A percentile compares a stretch with the other conserved stretches of the same genome.
These are phyloP conservation scores for Agonopterix heracliana DNA, from an alignment of 2,888 invertebrate species.

Conservation along the genomic window DNA sequence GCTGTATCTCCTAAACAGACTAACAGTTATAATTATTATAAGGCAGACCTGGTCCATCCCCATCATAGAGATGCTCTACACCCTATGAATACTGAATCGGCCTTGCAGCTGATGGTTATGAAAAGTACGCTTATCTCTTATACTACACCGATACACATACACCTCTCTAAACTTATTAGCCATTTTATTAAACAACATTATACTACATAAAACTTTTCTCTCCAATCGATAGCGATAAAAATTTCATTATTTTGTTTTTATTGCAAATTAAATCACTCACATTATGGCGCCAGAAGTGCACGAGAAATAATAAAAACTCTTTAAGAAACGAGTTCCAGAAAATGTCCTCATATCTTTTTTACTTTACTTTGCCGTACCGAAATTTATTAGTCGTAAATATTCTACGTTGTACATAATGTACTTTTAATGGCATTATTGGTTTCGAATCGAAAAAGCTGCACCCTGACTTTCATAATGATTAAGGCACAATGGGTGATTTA, in stretches of 20 bases:
- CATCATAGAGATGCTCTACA: no score
- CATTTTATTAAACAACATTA: no score
- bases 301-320: conserved; percentile 44
- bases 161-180: background rate
- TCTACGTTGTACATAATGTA: conserved; percentile 32
- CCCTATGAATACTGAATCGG: no score
- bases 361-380: conserved; percentile 38
- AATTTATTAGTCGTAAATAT: conserved; percentile 64
- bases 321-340: conserved; percentile 43
- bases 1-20: no score
- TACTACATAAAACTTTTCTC: conserved; percentile 1
- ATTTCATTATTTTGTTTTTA: conserved; percentile 39
- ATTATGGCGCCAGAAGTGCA: conserved; percentile 42
- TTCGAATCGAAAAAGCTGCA: conserved; percentile 43
- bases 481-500: background rate
- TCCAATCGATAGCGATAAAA: conserved; percentile 27
- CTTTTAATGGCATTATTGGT: conserved; percentile 53
- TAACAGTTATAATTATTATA: no score
- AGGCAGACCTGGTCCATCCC: no score
- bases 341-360: conserved; percentile 48
- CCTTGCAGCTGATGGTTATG: no score
- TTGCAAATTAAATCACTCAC: conserved; percentile 47
- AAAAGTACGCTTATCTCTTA: no score
- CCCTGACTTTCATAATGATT: conserved; percentile 27
- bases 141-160: no score